Base-by-base conservation (phyloP, 2,113 vertebrate species). In the Trinectes maculatus region DNA sequence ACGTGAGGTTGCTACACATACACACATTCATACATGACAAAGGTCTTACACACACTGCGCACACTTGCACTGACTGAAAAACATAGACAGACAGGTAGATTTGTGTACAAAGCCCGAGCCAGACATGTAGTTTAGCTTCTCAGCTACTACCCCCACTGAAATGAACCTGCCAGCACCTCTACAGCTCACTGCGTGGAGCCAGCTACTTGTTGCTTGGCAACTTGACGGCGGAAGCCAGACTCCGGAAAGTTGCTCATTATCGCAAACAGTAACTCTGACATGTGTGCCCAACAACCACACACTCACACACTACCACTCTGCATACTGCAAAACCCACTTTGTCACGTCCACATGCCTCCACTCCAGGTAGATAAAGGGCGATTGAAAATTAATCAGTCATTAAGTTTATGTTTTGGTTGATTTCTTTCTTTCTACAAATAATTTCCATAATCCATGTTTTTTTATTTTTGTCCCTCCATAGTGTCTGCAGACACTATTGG, bases 211-310 rank as follows among this genome's bases (percentile, higher is more conserved):
- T 33, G 7, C 7, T 33, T 33, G 31, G 31, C 7, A 2, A 4
- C 6, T 15, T 58, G 34, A 36, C 11, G 12, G 11, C 10, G n/a
- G n/a, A n/a, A n/a, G n/a, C n/a, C n/a, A n/a, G n/a, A n/a, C n/a
- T n/a, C n/a, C 2, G 1, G 12, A 0, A 37, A 64, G 34, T n/a
- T n/a, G 52, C 56, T 65, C 79, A 75, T 65, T 71, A 62, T 72
- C 55, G 64, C 56, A 77, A 62, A 71, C 44, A 74, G 34, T 29
- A 63, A 71, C 58, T 64, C 66, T 60, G 44, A 68, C 18, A 59
- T 69, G 60, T 52, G 51, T 42, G n/a, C 70, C 44, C 36, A 1
- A 28, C 33, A 48, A 48, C 66, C 44, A 44, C 44, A 77, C 58
- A 39, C 39, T 44, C 66, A 26, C 15, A 48, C 74, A 49, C 49